Evolutionary conservation across 2,113 vertebrate species (phyloP).

Genomic region (Camelus dromedarius): DNA sequence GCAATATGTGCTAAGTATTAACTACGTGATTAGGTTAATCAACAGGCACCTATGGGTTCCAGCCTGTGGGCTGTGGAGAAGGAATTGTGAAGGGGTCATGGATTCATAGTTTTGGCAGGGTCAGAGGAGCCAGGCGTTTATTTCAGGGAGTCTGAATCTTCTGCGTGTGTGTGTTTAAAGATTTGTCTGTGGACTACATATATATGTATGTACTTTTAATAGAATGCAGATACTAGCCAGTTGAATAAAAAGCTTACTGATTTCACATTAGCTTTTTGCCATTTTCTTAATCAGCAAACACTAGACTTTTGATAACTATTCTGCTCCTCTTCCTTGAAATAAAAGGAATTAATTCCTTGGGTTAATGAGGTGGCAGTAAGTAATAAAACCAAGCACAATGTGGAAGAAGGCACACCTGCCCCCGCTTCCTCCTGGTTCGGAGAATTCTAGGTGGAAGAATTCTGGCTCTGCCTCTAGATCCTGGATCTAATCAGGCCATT

Average conservation of each 20-base stretch:
- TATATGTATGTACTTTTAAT: background rate
- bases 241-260: background rate
- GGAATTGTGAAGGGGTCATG: background rate
- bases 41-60: background rate
- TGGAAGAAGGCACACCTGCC: background rate
- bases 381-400: background rate
- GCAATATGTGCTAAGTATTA: background rate
- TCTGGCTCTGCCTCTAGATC: background rate
- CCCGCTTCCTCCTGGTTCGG: background rate
- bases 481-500: background rate
- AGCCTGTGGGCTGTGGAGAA: background rate
- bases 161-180: background rate
- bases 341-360: background rate
- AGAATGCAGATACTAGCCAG: background rate
- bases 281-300: slow-evolving; percentile 34
- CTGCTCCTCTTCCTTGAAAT: background rate
- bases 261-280: background rate
- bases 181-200: background rate
- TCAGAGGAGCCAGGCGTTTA: background rate
- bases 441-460: background rate
- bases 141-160: background rate
- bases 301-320: slow-evolving; percentile 9
- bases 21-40: background rate
- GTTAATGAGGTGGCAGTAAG: background rate
- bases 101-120: background rate